Conservation (phyloP, 2,113 vertebrate species). For the Hystrix brachyura region DNA sequence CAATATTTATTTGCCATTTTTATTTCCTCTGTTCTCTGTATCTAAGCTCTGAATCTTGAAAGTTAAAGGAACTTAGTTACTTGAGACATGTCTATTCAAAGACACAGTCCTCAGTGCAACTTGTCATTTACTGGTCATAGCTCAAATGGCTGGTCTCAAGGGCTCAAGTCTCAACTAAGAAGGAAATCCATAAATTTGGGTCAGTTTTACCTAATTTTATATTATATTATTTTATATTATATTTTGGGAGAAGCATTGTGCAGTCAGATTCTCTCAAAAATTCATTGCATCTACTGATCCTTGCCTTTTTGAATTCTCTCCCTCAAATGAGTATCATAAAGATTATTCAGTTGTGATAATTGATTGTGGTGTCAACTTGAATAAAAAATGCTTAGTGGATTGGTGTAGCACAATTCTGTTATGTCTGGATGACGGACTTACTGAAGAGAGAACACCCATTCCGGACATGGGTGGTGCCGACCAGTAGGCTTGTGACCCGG, state of each 20-base stretch:
- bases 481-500: neutral
- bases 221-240: neutral
- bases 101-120: neutral
- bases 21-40: neutral
- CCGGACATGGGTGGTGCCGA: neutral
- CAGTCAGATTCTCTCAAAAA: neutral
- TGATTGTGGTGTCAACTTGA: neutral
- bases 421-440: neutral
- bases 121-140: neutral
- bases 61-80: neutral
- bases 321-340: neutral
- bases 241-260: neutral
- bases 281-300: neutral
- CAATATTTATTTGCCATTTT: neutral
- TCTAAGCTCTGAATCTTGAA: neutral
- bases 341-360: neutral
- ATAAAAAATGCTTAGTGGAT: neutral
- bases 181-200: neutral
- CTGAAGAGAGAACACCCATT: neutral
- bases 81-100: neutral
- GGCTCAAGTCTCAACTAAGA: neutral
- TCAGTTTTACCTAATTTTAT: neutral
- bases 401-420: neutral
- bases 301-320: neutral
- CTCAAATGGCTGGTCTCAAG: neutral